Base-by-base conservation (phyloP, 2,888 invertebrate genomes). In the Tiliacea aurago region DNA sequence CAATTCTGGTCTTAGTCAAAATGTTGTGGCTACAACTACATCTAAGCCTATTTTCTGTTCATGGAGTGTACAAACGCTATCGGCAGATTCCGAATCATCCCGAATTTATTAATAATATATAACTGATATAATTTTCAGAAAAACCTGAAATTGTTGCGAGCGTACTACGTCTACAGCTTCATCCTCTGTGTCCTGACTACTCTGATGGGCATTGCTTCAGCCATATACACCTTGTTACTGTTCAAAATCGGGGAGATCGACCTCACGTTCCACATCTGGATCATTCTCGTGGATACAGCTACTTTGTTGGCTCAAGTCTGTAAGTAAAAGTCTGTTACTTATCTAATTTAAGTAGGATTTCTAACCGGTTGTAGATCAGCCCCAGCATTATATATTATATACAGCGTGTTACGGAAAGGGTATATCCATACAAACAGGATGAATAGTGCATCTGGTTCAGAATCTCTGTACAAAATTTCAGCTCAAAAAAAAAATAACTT, bases 151-250 rank as follows among this genome's bases (percentile, higher is more conserved):
- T 23, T 81, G 23, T 55, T 80, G 41, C 58, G 70, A 41, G 55
- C 49, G 0, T 80, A 76, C 70, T 80, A 80, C n/a, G 63, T 76
- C 53, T 81, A 80, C 63, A 76, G 70, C 28, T 9, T 76, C 0
- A 49, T 80, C 7, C 20, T 80, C 13, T 81, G 58, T 51, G 18
- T 20, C 10, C 23, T 81, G 33, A 58, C 45, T 3, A 11, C n/a
- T 0, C 9, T 76, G 37, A 0, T 59, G 37, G 33, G 49, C 0
- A 4, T 63, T 23, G 15, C 18, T 15, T n/a, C 41, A 0, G 13
- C 23, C 0, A 51, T 67, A 4, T 41, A 9, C 49, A 59, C 41
- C 2, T 20, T 75, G 5, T 2, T 56, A 0, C 10, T 53, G 4
- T 53, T 62, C 15, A 51, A 6, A 9, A 47, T 51, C 1, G 63